phyloP scores from a whole-genome alignment of 2,888 invertebrate species.

The Pyrochroa serraticornis region DNA sequence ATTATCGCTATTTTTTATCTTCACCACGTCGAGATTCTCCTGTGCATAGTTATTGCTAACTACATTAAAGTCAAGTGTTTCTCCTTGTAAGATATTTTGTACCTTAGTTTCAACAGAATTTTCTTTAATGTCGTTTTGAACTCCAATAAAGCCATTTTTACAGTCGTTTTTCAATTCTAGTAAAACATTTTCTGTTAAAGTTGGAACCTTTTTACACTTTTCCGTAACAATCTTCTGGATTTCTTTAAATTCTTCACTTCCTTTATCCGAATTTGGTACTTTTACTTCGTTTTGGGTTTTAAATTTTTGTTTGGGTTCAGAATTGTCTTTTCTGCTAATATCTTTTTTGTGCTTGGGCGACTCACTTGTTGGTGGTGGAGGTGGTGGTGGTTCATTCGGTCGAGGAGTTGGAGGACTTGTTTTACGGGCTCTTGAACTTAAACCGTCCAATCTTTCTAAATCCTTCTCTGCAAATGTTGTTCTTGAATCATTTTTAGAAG shows the following conservation, averaged over 20 bases:
- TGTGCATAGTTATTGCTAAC: too few relatives aligned
- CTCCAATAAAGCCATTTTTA: too few relatives aligned
- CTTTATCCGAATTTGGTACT: background rate
- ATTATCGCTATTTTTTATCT: background rate
- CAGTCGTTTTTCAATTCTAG: too few relatives aligned
- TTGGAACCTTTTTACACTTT: too few relatives aligned
- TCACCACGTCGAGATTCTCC: background rate
- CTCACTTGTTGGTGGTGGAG: conserved; percentile 52
- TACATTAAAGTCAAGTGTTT: too few relatives aligned
- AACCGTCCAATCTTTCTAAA: conserved; percentile 49
- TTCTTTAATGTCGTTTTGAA: too few relatives aligned
- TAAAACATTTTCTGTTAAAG: too few relatives aligned
- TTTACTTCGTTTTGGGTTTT: background rate
- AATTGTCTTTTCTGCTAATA: background rate
- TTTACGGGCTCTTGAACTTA: conserved; percentile 41
- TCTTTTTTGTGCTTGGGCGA: conserved; percentile 25
- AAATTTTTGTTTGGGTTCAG: background rate
- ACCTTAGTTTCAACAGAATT: too few relatives aligned
- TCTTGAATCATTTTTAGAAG: conserved; percentile 66
- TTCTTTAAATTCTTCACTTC: conserved; percentile 3
- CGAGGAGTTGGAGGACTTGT: conserved; percentile 44
- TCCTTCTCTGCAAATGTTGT: conserved; percentile 64
- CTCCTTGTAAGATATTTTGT: too few relatives aligned
- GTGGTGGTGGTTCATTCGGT: conserved; percentile 61
- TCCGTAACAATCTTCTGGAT: too few relatives aligned